phyloP scores from a whole-genome alignment of 1,140 invertebrate genomes.

The Drosophila rufa region DNA sequence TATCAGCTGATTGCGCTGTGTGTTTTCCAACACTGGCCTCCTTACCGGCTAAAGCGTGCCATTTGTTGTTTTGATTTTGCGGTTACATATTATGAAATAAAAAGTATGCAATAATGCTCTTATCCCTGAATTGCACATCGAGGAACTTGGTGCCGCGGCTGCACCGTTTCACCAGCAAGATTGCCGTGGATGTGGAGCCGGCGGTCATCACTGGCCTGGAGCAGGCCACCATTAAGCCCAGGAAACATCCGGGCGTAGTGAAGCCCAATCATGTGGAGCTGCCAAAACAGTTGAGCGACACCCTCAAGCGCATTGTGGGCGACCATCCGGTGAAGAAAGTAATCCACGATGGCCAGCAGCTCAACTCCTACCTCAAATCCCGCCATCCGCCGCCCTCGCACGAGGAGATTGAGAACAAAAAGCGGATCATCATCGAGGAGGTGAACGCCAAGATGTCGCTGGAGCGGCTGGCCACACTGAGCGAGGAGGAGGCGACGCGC shows the following conservation, averaged over 20 bases:
- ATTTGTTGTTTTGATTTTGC: slow-evolving; percentile 26
- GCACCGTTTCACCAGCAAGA: slow-evolving; percentile 79
- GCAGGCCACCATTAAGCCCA: slow-evolving; percentile 87
- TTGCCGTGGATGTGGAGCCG: slow-evolving; percentile 86
- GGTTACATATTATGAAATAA: slow-evolving; percentile 30
- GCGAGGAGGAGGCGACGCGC: slow-evolving; percentile 63
- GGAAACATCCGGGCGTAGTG: slow-evolving; percentile 89
- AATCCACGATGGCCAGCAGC: slow-evolving; percentile 85
- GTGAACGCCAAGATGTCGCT: slow-evolving; percentile 76
- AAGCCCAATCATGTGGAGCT: slow-evolving; percentile 86
- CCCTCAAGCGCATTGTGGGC: slow-evolving; percentile 86
- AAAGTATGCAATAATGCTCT: slow-evolving; percentile 26
- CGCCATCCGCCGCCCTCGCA: slow-evolving; percentile 88
- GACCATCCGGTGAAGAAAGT: slow-evolving; percentile 87
- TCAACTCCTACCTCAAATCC: slow-evolving; percentile 87
- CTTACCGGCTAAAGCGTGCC: slow-evolving; percentile 31
- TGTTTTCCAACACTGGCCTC: slow-evolving; percentile 14
- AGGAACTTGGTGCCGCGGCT: slow-evolving; percentile 42
- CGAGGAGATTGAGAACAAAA: slow-evolving; percentile 85
- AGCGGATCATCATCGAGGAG: slow-evolving; percentile 69
- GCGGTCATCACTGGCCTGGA: slow-evolving; percentile 86
- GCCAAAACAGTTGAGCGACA: slow-evolving; percentile 87
- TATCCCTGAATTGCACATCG: slow-evolving; percentile 20
- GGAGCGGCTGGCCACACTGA: slow-evolving; percentile 56
- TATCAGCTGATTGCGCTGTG: slow-evolving; percentile 4